Evolutionary conservation across 2,888 invertebrate genomes (phyloP).

Genomic region (Vanessa cardui): DNA sequence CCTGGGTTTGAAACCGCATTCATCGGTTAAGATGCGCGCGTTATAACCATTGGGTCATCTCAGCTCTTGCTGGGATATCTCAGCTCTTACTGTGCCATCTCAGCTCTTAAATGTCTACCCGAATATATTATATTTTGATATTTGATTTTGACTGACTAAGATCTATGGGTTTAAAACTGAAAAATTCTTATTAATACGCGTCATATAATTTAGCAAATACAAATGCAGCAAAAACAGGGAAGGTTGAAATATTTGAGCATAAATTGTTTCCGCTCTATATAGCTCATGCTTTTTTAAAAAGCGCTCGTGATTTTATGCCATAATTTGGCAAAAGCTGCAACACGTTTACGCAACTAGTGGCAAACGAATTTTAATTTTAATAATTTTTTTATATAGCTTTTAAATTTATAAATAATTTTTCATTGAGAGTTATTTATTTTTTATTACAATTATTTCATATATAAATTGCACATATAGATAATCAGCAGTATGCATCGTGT

Average conservation of each 20-base stretch:
- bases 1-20: no score
- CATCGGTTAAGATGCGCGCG: no score
- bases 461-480: no score
- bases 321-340: slow-evolving; percentile 17
- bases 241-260: slow-evolving; percentile 31
- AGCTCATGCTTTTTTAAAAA: slow-evolving; percentile 22
- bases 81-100: no score
- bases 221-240: slow-evolving; percentile 14
- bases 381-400: not conserved
- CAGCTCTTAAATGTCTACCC: no score
- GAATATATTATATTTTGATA: no score
- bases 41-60: no score
- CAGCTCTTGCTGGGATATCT: no score
- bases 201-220: slow-evolving; percentile 28
- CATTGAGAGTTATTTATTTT: no score
- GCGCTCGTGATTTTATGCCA: slow-evolving; percentile 22
- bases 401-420: not conserved
- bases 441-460: no score
- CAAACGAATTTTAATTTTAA: not conserved
- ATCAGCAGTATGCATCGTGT: no score
- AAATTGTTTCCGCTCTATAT: slow-evolving; percentile 33
- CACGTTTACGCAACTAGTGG: slow-evolving; percentile 17
- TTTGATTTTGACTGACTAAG: not conserved
- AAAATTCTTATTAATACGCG: slow-evolving; percentile 14
- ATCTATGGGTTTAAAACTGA: not conserved